phyloP scores from a whole-genome alignment of 2,888 invertebrate species.

The Acronicta psi region DNA sequence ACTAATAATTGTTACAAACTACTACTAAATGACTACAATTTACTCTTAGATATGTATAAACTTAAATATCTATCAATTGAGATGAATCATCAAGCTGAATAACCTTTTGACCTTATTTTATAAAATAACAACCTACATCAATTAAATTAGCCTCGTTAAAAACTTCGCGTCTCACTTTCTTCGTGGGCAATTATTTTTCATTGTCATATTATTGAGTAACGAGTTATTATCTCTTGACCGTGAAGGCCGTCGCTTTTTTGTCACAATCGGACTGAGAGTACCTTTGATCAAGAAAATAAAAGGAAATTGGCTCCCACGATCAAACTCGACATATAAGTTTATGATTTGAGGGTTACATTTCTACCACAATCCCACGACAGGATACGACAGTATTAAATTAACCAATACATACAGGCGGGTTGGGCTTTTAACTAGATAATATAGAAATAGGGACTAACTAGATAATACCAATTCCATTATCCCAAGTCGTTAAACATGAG shows the following conservation, averaged over 20 bases:
- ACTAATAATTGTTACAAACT: too few relatives aligned
- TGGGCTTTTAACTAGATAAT: too few relatives aligned
- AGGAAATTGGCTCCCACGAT: conserved; percentile 25
- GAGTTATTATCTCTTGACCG: conserved; percentile 70
- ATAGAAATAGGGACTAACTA: too few relatives aligned
- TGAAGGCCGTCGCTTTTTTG: conserved; percentile 79
- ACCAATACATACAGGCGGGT: too few relatives aligned
- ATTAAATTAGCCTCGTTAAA: conserved; percentile 52
- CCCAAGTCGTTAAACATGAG: too few relatives aligned
- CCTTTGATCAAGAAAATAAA: conserved; percentile 39
- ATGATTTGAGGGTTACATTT: neutral
- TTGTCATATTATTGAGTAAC: conserved; percentile 81
- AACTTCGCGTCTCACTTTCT: conserved; percentile 65
- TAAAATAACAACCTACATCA: conserved; percentile 27
- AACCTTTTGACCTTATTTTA: conserved; percentile 14
- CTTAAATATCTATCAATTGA: too few relatives aligned
- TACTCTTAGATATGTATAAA: too few relatives aligned
- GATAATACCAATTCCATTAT: too few relatives aligned
- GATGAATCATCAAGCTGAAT: neutral
- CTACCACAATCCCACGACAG: too few relatives aligned
- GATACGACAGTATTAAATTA: too few relatives aligned
- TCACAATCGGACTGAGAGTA: conserved; percentile 41
- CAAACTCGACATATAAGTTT: neutral
- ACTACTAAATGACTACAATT: too few relatives aligned
- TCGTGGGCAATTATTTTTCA: conserved; percentile 72